Percentiles rank a stretch among this genome's conserved stretches.
Evolutionary conservation across 2,113 vertebrate species (phyloP).

Genomic region (Otus sunia): DNA sequence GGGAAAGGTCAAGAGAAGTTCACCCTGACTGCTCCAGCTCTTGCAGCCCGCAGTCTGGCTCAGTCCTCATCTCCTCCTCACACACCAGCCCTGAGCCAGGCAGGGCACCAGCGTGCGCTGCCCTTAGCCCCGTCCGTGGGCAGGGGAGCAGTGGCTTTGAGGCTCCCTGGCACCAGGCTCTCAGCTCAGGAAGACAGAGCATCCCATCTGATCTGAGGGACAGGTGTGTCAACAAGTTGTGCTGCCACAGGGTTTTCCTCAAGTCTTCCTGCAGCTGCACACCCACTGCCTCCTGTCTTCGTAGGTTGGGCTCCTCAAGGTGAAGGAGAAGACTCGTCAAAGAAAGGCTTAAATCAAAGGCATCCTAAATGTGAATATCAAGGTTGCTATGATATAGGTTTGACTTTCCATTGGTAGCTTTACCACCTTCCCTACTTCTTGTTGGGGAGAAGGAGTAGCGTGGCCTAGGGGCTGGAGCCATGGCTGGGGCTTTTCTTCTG

Average conservation of each 20-base stretch:
- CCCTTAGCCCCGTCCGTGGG: fast-evolving
- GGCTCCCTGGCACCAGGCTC: neutral
- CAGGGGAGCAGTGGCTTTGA: fast-evolving
- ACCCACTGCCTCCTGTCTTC: neutral
- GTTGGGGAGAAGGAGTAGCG: neutral
- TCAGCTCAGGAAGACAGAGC: neutral
- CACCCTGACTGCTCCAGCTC: neutral
- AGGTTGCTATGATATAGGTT: neutral
- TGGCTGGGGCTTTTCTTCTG: neutral
- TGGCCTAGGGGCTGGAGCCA: neutral
- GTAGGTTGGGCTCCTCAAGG: neutral
- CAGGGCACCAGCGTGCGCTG: fast-evolving
- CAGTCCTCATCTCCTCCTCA: neutral
- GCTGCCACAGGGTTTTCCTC: neutral
- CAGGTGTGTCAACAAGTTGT: neutral
- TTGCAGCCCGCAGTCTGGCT: neutral
- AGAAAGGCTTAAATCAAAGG: neutral
- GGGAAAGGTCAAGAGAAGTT: neutral
- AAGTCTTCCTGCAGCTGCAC: neutral
- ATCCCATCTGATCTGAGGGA: neutral
- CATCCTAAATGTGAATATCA: neutral
- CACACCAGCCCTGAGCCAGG: neutral
- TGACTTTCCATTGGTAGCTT: neutral
- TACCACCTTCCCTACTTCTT: neutral
- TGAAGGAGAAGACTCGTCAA: neutral